Percentiles rank a stretch among this genome's conserved stretches.
Evolutionary conservation across 2,888 invertebrate genomes (phyloP).

Genomic region (Eupithecia subumbrata): DNA sequence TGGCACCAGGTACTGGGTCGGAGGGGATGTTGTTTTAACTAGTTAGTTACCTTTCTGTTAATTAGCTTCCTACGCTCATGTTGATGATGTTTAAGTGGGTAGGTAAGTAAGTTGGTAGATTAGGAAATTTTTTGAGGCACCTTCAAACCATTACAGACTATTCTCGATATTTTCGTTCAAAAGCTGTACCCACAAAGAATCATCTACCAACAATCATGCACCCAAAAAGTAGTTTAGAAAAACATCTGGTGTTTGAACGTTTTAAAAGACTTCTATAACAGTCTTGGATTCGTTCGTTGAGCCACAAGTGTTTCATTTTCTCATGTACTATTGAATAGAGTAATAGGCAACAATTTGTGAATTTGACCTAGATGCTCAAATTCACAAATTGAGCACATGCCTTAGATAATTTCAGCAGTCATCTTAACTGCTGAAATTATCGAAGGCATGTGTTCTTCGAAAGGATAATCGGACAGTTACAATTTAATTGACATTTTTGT

Average conservation of each 20-base stretch:
- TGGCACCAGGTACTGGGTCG: constrained; percentile 14
- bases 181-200: background rate
- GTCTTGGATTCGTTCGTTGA: background rate
- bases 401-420: no score
- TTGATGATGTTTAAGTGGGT: background rate
- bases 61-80: constrained; percentile 6
- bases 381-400: no score
- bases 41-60: constrained; percentile 9
- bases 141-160: background rate
- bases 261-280: background rate
- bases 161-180: background rate
- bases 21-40: constrained; percentile 17
- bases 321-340: background rate
- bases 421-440: background rate
- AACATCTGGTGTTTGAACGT: background rate
- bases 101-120: background rate
- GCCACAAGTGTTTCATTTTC: background rate
- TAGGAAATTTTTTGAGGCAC: background rate
- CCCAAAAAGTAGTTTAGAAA: background rate
- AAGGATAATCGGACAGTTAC: no score
- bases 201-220: background rate
- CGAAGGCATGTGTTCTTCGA: no score
- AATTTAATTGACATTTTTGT: no score
- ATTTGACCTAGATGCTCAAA: background rate
- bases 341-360: background rate